These are phyloP conservation scores for Pachyrhynchus sulphureomaculatus DNA, from an alignment of 1,140 invertebrate genomes.

Conservation along the genomic window DNA sequence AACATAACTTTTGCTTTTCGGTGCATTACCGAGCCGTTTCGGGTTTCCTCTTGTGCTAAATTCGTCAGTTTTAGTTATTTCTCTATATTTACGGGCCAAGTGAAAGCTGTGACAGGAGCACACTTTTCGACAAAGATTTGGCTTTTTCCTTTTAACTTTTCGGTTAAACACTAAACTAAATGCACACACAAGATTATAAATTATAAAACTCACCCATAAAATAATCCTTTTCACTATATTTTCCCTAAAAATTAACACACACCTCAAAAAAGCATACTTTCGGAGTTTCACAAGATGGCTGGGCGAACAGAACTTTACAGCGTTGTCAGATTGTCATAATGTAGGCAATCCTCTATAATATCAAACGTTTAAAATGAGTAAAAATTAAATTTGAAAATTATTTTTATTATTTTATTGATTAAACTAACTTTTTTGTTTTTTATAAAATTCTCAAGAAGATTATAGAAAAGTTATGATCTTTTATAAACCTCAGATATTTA, in stretches of 20 bases:
- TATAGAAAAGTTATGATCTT: no score
- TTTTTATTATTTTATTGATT: no score
- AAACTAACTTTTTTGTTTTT: no score
- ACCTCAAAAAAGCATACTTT: slow-evolving; percentile 54
- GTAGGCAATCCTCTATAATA: background rate
- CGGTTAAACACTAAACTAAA: slow-evolving; percentile 11
- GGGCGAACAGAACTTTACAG: slow-evolving; percentile 45
- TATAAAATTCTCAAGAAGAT: no score
- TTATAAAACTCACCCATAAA: slow-evolving; percentile 50
- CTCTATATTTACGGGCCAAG: slow-evolving; percentile 43
- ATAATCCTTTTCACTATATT: slow-evolving; percentile 45
- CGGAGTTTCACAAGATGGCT: slow-evolving; percentile 52
- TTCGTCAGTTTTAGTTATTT: slow-evolving; percentile 39
- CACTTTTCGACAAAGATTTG: slow-evolving; percentile 35
- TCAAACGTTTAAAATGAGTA: no score
- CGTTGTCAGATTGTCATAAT: slow-evolving; percentile 1
- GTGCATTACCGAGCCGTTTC: slow-evolving; percentile 17
- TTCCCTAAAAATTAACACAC: slow-evolving; percentile 50
- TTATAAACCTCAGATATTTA: no score
- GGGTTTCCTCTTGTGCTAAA: slow-evolving; percentile 30
- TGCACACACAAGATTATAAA: slow-evolving; percentile 23
- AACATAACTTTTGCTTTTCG: slow-evolving; percentile 8
- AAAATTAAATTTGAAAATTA: no score
- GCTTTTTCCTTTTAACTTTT: slow-evolving; percentile 4
- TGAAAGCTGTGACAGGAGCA: slow-evolving; percentile 45